phyloP scores from a whole-genome alignment of 2,797 vertebrate species.

The Sebastes jordani region DNA sequence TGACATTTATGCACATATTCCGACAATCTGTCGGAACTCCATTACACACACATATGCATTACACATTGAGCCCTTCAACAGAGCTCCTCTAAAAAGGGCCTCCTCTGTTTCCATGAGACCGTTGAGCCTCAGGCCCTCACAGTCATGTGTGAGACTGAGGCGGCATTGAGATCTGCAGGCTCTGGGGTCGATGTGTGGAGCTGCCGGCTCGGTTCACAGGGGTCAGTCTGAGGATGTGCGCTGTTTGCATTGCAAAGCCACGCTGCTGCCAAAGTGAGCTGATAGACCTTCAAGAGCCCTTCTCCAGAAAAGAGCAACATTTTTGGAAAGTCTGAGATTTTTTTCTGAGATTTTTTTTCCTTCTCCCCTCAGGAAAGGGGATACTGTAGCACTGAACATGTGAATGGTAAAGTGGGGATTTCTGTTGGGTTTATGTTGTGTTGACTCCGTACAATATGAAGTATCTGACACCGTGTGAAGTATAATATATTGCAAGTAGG shows the following conservation, averaged over 20 bases:
- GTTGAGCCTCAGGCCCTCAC: constrained; percentile 26
- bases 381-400: background rate
- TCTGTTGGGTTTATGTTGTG: constrained; percentile 8
- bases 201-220: constrained; percentile 54
- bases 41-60: background rate
- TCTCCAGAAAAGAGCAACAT: constrained; percentile 51
- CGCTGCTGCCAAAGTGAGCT: constrained; percentile 54
- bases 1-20: background rate
- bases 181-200: constrained; percentile 41
- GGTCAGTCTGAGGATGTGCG: constrained; percentile 74
- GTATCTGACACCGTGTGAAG: constrained; percentile 10
- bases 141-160: constrained; percentile 65
- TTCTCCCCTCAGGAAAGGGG: background rate
- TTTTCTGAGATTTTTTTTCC: constrained; percentile 13
- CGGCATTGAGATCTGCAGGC: constrained; percentile 53
- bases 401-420: background rate
- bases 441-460: background rate
- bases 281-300: constrained; percentile 39
- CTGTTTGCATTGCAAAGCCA: constrained; percentile 72
- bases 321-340: constrained; percentile 54
- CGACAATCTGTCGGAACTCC: background rate
- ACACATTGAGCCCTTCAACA: background rate
- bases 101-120: constrained; percentile 33
- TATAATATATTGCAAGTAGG: background rate
- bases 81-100: constrained; percentile 36